Percentiles rank a stretch among this genome's conserved stretches.
Conservation (phyloP, 2,797 vertebrate genomes). For the Peromyscus nudipes region DNA sequence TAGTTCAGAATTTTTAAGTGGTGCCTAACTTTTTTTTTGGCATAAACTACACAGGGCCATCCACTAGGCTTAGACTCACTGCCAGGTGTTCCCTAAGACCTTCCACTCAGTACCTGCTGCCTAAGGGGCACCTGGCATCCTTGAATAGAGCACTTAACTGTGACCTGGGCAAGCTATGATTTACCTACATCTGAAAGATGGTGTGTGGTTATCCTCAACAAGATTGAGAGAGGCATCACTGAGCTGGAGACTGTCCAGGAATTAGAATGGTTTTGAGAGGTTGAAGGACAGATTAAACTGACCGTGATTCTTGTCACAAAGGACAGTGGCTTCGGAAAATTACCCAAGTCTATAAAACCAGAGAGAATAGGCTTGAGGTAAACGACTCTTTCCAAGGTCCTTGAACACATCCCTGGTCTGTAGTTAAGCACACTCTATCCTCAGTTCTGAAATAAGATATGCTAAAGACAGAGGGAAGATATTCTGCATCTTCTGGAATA, state of each 20-base stretch:
- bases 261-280: neutral
- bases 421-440: slow-evolving; percentile 33
- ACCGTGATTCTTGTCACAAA: slow-evolving; percentile 36
- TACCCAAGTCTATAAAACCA: slow-evolving; percentile 49
- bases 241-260: slow-evolving; percentile 31
- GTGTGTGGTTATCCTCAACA: neutral
- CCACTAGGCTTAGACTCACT: neutral
- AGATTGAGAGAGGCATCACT: slow-evolving; percentile 29
- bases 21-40: neutral
- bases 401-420: slow-evolving; percentile 7
- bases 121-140: neutral
- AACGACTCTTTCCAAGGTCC: slow-evolving; percentile 9
- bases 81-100: neutral
- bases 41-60: neutral
- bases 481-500: neutral
- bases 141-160: neutral
- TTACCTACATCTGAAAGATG: neutral
- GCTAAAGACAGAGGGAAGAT: slow-evolving; percentile 48
- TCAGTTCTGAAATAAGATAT: slow-evolving; percentile 18
- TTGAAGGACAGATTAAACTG: slow-evolving; percentile 3
- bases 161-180: neutral
- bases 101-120: neutral
- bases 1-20: neutral
- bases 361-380: neutral
- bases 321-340: neutral